These are phyloP conservation scores for Stratiomys singularior DNA, from an alignment of 2,888 invertebrate species.

Conservation along the genomic window DNA sequence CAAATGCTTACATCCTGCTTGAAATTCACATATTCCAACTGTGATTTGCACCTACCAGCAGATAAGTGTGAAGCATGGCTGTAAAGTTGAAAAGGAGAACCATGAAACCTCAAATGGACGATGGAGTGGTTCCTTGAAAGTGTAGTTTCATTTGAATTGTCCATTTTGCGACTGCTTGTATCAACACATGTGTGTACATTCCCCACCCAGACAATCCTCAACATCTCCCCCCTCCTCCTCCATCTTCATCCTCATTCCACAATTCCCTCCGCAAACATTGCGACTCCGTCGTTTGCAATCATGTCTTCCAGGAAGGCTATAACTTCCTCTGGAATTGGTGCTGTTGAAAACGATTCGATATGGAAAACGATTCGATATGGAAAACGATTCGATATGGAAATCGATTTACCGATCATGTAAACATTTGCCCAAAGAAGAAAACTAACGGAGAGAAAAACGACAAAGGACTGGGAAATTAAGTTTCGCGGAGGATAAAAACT, in stretches of 20 bases:
- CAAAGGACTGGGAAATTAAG: not conserved
- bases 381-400: constrained; percentile 32
- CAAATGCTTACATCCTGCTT: not conserved
- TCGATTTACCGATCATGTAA: constrained; percentile 38
- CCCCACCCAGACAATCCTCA: not conserved
- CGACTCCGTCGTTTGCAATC: too few species aligned
- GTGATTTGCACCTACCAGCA: not conserved
- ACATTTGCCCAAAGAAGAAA: not conserved
- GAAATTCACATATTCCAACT: not conserved
- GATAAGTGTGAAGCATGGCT: not conserved
- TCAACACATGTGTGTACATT: not conserved
- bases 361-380: constrained; percentile 35
- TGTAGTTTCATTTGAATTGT: constrained; percentile 13
- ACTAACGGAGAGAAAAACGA: not conserved
- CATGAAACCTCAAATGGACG: not conserved
- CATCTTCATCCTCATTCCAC: too few species aligned
- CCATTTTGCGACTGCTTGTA: constrained; percentile 3
- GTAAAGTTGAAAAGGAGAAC: not conserved
- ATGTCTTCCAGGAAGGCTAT: not conserved
- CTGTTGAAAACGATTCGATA: constrained; percentile 27
- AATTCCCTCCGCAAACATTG: too few species aligned
- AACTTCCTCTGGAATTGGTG: not conserved
- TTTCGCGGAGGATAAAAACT: not conserved
- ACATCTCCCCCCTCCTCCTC: too few species aligned
- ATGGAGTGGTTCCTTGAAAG: not conserved